Base-by-base conservation (phyloP, 2,888 invertebrate species). In the Latrodectus hesperus region DNA sequence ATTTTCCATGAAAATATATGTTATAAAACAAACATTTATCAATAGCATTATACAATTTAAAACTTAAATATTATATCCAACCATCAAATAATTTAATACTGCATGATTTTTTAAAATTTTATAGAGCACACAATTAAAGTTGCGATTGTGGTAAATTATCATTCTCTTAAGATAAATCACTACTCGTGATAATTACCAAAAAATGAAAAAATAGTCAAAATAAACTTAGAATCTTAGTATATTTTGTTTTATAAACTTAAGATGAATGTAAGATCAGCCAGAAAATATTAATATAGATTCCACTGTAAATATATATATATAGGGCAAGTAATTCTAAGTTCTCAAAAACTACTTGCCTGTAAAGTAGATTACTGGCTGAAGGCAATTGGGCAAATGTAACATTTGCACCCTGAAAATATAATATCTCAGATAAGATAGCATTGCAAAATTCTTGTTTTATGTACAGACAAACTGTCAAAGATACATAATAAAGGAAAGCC, bases 401-500 rank as follows among this genome's bases (percentile, higher is more conserved):
- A 88, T 88, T 88, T 88, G 88, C 88, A 79, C 88, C 88, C 88
- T 88, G 88, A 88, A 88, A 88, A 88, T 88, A 88, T 53, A 88
- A 88, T 88, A 83, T 83, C 88, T 88, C 26, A 70, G 67, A 83
- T 88, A 83, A 88, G 79, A 88, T 82, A 76, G 87, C 52, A 78
- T 72, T 72, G 60, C n/a, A 60, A 70, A 60, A 84, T 60, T 73
- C 67, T 76, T 81, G 73, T 55, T 78, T 70, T 65, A 77, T 67
- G 72, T 49, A 82, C 53, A 82, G 72, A 75, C 22, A 76, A 38
- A 67, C 22, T 76, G 77, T 76, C 60, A 79, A 79, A 78, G 49
- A 85, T 38, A 83, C 83, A 76, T 71, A 77, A 82, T 71, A 60
- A 55, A 60, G 75, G 76, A 70, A 72, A 83, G 65, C 17, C 53